Evolutionary conservation across 2,113 vertebrate species (phyloP).

Genomic region (Otocyon megalotis): DNA sequence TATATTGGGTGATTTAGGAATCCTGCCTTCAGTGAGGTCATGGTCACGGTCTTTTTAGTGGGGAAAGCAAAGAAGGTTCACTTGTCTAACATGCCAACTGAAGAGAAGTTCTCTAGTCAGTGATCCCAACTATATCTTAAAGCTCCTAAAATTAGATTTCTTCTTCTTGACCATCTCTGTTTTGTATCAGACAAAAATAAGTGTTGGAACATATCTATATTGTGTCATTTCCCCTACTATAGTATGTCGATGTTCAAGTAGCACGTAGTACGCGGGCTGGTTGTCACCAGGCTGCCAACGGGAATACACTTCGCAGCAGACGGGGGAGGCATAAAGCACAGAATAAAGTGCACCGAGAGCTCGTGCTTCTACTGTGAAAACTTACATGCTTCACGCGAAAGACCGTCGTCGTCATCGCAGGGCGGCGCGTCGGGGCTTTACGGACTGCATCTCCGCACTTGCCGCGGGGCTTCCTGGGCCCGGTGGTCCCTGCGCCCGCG

Average conservation of each 20-base stretch:
- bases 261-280: neutral
- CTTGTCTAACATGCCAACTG: neutral
- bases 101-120: neutral
- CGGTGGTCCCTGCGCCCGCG: no score
- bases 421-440: no score
- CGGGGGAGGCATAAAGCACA: constrained; percentile 56
- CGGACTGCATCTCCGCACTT: no score
- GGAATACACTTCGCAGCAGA: constrained; percentile 47
- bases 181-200: neutral
- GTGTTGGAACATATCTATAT: neutral
- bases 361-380: constrained; percentile 70
- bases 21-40: neutral
- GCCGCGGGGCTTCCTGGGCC: no score
- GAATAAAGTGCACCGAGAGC: constrained; percentile 50
- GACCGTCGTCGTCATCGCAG: no score
- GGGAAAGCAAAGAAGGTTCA: neutral
- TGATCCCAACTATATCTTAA: constrained; percentile 12
- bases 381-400: neutral
- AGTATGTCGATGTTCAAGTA: no score
- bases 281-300: neutral
- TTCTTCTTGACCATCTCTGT: neutral
- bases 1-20: neutral
- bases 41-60: neutral
- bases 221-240: neutral
- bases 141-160: neutral